Base-by-base conservation (phyloP, 2,113 vertebrate genomes). In the Tautogolabrus adspersus region DNA sequence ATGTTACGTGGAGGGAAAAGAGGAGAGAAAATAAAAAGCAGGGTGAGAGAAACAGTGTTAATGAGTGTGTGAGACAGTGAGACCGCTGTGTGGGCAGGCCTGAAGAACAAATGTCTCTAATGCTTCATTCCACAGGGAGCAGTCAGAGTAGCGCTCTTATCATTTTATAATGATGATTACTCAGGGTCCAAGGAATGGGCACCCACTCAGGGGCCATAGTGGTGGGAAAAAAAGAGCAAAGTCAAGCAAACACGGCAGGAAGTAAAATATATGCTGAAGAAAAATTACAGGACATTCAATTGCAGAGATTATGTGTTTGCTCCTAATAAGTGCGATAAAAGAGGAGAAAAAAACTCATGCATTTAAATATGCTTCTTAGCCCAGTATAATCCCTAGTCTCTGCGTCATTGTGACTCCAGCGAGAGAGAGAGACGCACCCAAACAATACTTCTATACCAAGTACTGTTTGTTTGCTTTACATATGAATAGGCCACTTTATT, bases 331-430 rank as follows among this genome's bases (percentile, higher is more conserved):
- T 87, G 90, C 79, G 79, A 93, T 89, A 92, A 91, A 93, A 91
- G 91, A 82, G 82, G 6, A 46, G 66, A 81, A 90, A 91, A 89
- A 93, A 94, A 72, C 90, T 94, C 93, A 94, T 94, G 94, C 93
- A 95, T 95, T 94, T 95, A 95, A 95, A 95, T 94, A 93, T 93
- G 92, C 93, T 95, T 93, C 92, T 94, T 94, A 95, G 93, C 85
- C 76, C 66, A 46, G 85, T 82, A 81, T 86, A 87, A 92, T 87
- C 81, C 85, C 83, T 64, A 65, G 75, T 79, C 75, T 73, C 75
- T 87, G 85, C 85, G 83, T 88, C 89, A 88, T 87, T 81, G 88
- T 79, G 86, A 83, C 72, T 88, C 82, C 21, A 77, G 86, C 85
- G 77, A 80, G 82, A 34, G 30, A 34, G 30, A 34, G 30, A 84